Base-by-base conservation (phyloP, 1,140 invertebrate species). In the Heliothis virescens region DNA sequence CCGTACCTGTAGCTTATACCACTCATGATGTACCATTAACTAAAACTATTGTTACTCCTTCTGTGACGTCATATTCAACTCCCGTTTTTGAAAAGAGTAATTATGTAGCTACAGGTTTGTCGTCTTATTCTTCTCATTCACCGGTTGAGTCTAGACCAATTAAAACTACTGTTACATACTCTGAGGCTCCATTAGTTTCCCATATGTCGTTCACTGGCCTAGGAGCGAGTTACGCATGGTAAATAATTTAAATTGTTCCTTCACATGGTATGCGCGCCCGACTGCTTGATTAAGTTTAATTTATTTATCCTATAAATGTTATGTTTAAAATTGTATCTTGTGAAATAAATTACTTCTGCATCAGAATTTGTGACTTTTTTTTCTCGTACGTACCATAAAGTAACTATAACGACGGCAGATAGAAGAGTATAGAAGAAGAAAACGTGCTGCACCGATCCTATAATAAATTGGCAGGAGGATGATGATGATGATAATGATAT, bases 181-280 rank as follows among this genome's bases (percentile, higher is more conserved):
- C 86, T 1, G 76, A 85, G 65, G 81, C 87, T 21, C 82, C 86
- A 13, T 34, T 86, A 57, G 83, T 89, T 34, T 86, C 85, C 62
- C 87, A 90, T 53, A 82, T 82, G 74, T 85, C 85, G 52, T 88
- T 87, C 79, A 85, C 72, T 55, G 84, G 85, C 21, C 79, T 85
- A 47, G 86, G 86, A 15, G 76, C 86, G 55, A 85, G 75, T 52
- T 90, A 89, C 50, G 78, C 84, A 53, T 89, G 89, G 86, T 91
- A 87, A 87, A 80, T 65, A 34, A 75, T 77, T 81, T 26, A 79
- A 53, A 72, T 79, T 75, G 34, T 73, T 59, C 72, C 59, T 57
- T 82, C 52, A 79, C 77, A 82, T 80, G 77, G 69, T 80, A 82
- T 65, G 80, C 81, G 85, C 84, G 84, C 88, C 83, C 86, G 84